phyloP scores from a whole-genome alignment of 2,888 invertebrate species.

The Fabriciana adippe region DNA sequence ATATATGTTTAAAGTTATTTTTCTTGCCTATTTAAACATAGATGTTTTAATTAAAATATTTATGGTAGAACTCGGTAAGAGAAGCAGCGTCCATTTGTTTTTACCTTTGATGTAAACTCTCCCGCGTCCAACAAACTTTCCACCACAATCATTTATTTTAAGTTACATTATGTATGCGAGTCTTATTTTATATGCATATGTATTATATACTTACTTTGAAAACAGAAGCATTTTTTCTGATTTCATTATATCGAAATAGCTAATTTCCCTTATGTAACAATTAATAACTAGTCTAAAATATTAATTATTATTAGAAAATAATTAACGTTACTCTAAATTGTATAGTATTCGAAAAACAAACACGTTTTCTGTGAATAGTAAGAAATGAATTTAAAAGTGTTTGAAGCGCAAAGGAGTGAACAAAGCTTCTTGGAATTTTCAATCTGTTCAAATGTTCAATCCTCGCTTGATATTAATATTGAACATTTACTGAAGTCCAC shows the following conservation, averaged over 20 bases:
- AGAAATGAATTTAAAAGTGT: slow-evolving; percentile 32
- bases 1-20: neutral
- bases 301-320: too few species aligned
- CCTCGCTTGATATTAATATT: slow-evolving; percentile 33
- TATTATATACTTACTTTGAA: too few species aligned
- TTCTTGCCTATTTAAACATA: neutral
- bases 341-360: slow-evolving; percentile 6
- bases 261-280: too few species aligned
- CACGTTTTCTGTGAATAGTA: slow-evolving; percentile 21
- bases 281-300: too few species aligned
- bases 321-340: neutral
- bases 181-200: neutral
- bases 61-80: slow-evolving; percentile 6
- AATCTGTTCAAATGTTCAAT: slow-evolving; percentile 35
- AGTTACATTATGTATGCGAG: neutral
- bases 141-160: slow-evolving; percentile 31
- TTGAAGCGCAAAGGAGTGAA: slow-evolving; percentile 33
- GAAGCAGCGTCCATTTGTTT: slow-evolving; percentile 21
- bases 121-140: slow-evolving; percentile 29
- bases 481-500: slow-evolving; percentile 29
- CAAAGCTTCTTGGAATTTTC: slow-evolving; percentile 35
- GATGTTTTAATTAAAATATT: slow-evolving; percentile 17
- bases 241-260: too few species aligned
- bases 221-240: too few species aligned
- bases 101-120: slow-evolving; percentile 35